These are phyloP conservation scores for Calliphora vicina DNA, from an alignment of 1,140 invertebrate genomes.

Conservation along the genomic window DNA sequence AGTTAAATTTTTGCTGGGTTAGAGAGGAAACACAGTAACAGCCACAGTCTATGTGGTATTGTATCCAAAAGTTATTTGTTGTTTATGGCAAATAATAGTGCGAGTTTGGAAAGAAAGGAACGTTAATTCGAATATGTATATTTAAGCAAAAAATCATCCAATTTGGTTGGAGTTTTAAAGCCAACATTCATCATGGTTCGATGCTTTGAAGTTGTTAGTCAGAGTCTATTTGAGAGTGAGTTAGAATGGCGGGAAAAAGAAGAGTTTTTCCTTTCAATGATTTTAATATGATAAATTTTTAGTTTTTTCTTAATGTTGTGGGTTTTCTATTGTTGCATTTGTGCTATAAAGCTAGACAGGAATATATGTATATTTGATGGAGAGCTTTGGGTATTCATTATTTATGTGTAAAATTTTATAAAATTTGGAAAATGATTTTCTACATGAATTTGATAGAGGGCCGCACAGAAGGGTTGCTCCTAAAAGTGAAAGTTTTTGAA, in stretches of 20 bases:
- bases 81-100: not conserved
- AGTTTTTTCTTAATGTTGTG: not conserved
- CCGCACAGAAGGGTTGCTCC: too few relatives aligned
- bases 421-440: too few relatives aligned
- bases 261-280: not conserved
- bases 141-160: not conserved
- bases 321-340: not conserved
- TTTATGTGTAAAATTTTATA: too few relatives aligned
- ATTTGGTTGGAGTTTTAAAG: not conserved
- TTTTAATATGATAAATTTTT: not conserved
- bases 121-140: too few relatives aligned
- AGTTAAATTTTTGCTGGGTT: too few relatives aligned
- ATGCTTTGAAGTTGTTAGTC: not conserved
- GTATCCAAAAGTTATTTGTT: not conserved
- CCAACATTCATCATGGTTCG: not conserved
- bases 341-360: too few relatives aligned
- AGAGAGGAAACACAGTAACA: not conserved
- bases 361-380: too few relatives aligned
- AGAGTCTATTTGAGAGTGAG: not conserved
- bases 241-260: not conserved
- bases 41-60: not conserved
- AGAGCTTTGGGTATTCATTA: too few relatives aligned
- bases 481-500: too few relatives aligned
- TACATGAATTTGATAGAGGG: too few relatives aligned
- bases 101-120: not conserved